A percentile compares a stretch with the other conserved stretches of the same genome.
These are phyloP conservation scores for Lonchura striata DNA, from an alignment of 2,113 vertebrate genomes.

Conservation along the genomic window DNA sequence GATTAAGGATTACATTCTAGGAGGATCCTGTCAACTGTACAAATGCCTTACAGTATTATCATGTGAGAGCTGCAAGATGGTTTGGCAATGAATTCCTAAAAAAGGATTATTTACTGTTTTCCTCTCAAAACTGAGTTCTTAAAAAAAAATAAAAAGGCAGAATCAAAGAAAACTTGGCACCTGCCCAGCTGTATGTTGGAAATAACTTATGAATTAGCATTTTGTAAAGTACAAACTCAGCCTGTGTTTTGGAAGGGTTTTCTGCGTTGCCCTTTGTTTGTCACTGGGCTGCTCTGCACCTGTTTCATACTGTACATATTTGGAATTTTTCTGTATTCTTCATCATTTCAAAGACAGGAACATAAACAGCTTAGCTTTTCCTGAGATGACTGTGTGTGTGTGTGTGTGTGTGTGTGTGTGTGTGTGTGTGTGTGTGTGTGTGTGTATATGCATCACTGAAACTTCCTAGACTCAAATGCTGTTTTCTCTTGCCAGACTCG, in stretches of 20 bases:
- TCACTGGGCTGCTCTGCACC: conserved; percentile 21
- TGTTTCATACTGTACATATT: conserved; percentile 37
- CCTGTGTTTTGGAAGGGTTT: background rate
- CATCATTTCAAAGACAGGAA: conserved; percentile 56
- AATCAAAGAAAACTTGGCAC: background rate
- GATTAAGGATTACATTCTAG: background rate
- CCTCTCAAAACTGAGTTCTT: background rate
- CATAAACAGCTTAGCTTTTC: conserved; percentile 63
- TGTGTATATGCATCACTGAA: background rate
- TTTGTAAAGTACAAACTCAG: background rate
- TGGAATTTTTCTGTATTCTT: conserved; percentile 59
- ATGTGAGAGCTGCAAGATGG: background rate
- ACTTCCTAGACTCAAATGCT: conserved; percentile 70
- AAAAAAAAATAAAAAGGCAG: background rate
- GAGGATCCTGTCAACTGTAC: background rate
- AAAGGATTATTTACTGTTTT: background rate
- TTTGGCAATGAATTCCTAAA: background rate
- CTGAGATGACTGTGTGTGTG: background rate
- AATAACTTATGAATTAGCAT: background rate
- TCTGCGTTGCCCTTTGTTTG: background rate
- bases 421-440: background rate
- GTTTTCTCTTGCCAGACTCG: conserved; percentile 76
- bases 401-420: background rate
- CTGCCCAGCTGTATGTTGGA: background rate
- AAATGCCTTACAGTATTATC: background rate